These are phyloP conservation scores for Panopea generosa DNA, from an alignment of 2,888 invertebrate genomes.

Conservation along the genomic window DNA sequence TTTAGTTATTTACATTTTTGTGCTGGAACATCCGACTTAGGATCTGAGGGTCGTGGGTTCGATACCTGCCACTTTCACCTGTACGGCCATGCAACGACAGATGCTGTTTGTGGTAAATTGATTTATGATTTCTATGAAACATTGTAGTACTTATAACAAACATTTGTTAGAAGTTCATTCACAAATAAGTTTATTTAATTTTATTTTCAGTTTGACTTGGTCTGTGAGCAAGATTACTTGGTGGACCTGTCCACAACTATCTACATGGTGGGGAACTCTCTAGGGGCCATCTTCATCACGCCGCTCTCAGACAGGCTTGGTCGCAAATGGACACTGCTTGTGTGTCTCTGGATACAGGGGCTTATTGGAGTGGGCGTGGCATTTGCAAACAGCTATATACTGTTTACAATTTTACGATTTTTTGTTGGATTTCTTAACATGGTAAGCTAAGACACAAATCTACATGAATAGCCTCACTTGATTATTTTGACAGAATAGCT, in stretches of 20 bases:
- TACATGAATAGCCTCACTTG: no score
- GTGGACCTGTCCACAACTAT: slow-evolving; percentile 77
- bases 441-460: slow-evolving; percentile 71
- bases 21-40: no score
- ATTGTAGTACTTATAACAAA: no score
- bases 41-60: no score
- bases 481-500: no score
- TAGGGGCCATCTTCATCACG: slow-evolving; percentile 73
- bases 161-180: no score
- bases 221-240: slow-evolving; percentile 74
- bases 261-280: slow-evolving; percentile 77
- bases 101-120: no score
- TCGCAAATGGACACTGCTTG: slow-evolving; percentile 69
- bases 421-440: slow-evolving; percentile 77
- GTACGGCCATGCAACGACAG: no score
- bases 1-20: no score
- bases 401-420: slow-evolving; percentile 74
- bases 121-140: no score
- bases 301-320: slow-evolving; percentile 78
- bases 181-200: no score
- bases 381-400: slow-evolving; percentile 64
- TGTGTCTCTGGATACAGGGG: slow-evolving; percentile 70
- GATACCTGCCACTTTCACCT: no score
- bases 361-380: slow-evolving; percentile 70
- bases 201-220: slow-evolving; percentile 78